Conservation (phyloP, 2,888 invertebrate species). For the Ramazzottius varieornatus region DNA sequence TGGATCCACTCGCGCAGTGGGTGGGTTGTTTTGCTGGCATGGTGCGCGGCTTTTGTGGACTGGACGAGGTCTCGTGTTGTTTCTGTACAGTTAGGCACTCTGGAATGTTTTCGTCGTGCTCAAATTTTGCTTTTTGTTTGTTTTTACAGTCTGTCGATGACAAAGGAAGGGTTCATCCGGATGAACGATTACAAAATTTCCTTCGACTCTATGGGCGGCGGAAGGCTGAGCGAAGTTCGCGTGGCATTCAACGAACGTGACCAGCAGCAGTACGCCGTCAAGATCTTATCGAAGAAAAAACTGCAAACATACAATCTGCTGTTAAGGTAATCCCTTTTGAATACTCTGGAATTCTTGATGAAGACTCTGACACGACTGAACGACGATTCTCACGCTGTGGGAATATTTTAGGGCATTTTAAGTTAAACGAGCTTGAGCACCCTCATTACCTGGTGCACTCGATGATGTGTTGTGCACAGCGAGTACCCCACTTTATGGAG, state of each 20-base stretch:
- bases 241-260: not conserved
- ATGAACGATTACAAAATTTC: constrained; percentile 1
- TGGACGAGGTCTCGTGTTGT: too few species aligned
- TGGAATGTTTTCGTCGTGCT: too few species aligned
- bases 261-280: not conserved
- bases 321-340: not conserved
- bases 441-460: too few species aligned
- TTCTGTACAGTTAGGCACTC: too few species aligned
- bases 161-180: not conserved
- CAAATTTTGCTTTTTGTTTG: too few species aligned
- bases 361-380: not conserved
- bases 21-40: too few species aligned
- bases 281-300: not conserved
- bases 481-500: too few species aligned
- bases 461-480: too few species aligned
- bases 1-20: too few species aligned
- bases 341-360: too few species aligned
- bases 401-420: not conserved
- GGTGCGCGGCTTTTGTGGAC: too few species aligned
- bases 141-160: not conserved
- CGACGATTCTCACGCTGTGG: not conserved
- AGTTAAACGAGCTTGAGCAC: too few species aligned
- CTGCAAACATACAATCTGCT: not conserved
- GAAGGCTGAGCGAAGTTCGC: not conserved
- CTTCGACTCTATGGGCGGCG: not conserved